Percentiles rank a stretch among this genome's conserved stretches.
phyloP scores from a whole-genome alignment of 2,113 vertebrate species.

The Bostrychus sinensis region DNA sequence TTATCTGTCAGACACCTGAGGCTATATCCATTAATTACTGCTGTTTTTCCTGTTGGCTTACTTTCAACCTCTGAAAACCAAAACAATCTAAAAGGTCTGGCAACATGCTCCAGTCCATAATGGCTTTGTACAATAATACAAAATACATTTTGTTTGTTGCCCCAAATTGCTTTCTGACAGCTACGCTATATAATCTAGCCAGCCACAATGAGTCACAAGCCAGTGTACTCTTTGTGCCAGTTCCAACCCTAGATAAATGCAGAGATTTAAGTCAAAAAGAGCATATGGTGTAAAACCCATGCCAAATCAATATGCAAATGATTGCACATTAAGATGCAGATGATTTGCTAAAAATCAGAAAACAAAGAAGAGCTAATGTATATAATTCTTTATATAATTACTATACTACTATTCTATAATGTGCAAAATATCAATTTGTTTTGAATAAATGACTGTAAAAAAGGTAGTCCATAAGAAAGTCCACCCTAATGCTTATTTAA shows the following conservation, averaged over 20 bases:
- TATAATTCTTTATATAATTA: too few relatives aligned
- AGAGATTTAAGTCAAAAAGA: neutral
- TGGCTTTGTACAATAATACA: neutral
- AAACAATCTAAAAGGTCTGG: neutral
- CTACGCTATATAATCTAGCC: too few relatives aligned
- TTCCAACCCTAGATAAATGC: too few relatives aligned
- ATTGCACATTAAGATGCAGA: neutral
- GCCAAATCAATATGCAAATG: slow-evolving; percentile 1
- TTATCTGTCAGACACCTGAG: slow-evolving; percentile 6
- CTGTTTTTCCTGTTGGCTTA: neutral
- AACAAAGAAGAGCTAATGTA: neutral
- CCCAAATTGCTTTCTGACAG: neutral
- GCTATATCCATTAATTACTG: neutral
- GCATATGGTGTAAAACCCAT: too few relatives aligned
- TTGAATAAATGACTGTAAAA: neutral
- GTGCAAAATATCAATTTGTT: neutral
- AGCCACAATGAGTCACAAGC: too few relatives aligned
- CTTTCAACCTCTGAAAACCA: neutral
- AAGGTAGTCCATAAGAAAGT: neutral
- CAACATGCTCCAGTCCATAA: neutral
- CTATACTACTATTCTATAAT: too few relatives aligned
- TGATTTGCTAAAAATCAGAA: neutral
- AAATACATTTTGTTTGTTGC: neutral
- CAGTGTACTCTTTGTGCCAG: too few relatives aligned
- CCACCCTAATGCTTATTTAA: neutral